Conservation (phyloP, 1,140 invertebrate genomes). For the Lamellibrachia luymesi region DNA sequence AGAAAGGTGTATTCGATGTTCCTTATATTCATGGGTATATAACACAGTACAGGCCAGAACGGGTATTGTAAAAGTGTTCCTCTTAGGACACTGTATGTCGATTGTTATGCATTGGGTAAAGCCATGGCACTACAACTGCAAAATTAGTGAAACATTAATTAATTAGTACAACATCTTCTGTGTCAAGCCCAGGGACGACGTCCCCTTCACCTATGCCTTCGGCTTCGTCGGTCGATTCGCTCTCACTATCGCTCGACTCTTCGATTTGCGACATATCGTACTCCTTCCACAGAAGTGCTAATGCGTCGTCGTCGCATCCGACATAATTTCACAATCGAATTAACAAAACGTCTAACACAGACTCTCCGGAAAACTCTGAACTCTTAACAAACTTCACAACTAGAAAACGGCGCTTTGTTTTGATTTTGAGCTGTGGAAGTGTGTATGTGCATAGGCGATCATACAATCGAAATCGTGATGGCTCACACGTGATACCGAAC, state of each 20-base stretch:
- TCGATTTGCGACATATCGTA: background rate
- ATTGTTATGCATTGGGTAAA: too few species aligned
- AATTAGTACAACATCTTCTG: background rate
- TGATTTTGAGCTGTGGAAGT: background rate
- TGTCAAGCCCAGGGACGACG: background rate
- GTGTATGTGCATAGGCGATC: too few species aligned
- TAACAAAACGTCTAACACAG: background rate
- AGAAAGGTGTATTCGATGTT: too few species aligned
- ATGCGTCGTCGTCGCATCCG: background rate
- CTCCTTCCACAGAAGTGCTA: background rate
- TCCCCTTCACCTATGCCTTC: background rate
- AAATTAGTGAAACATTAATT: too few species aligned
- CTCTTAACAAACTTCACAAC: background rate
- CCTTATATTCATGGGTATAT: too few species aligned
- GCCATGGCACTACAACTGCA: too few species aligned
- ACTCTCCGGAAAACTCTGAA: background rate
- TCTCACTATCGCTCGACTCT: background rate
- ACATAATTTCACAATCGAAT: background rate
- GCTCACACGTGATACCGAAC: too few species aligned
- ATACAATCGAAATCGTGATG: too few species aligned
- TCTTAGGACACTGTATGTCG: too few species aligned
- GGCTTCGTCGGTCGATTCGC: background rate
- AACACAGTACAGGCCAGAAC: too few species aligned
- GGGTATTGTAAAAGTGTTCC: too few species aligned
- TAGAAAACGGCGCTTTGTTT: background rate